Conservation (phyloP, 2,797 vertebrate genomes). For the Anniella stebbinsi region DNA sequence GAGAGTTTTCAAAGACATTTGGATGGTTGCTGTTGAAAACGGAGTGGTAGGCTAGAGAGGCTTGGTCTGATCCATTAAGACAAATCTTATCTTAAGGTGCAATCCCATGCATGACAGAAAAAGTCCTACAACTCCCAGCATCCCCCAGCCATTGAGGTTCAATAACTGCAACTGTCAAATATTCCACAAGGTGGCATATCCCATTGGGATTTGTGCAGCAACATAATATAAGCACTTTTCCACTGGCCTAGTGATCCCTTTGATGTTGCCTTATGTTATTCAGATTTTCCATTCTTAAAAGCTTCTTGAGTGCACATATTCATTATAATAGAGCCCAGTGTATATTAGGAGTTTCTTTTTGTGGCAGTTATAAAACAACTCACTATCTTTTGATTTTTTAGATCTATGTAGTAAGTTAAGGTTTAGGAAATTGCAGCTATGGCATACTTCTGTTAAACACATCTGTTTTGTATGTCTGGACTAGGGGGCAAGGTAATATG, state of each 20-base stretch:
- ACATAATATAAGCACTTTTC: not conserved
- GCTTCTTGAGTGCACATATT: not conserved
- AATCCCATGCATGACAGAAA: no score
- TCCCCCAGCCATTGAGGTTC: no score
- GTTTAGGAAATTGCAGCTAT: not conserved
- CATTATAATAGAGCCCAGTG: not conserved
- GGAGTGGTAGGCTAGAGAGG: not conserved
- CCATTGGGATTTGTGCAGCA: slow-evolving; percentile 8
- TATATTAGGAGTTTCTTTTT: not conserved
- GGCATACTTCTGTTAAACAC: not conserved
- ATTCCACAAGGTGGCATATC: not conserved
- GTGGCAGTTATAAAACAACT: not conserved
- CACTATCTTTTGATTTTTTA: not conserved
- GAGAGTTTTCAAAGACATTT: not conserved
- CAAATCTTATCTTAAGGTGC: not conserved
- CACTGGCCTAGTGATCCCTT: not conserved
- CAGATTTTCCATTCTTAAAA: not conserved
- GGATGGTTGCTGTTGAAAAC: not conserved
- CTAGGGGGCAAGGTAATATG: no score
- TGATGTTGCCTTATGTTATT: not conserved
- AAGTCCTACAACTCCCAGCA: no score
- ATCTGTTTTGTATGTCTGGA: not conserved
- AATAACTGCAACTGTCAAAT: not conserved
- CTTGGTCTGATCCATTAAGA: not conserved
- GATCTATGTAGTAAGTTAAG: not conserved